phyloP scores from a whole-genome alignment of 2,888 invertebrate genomes.

The Diarsia rubi region DNA sequence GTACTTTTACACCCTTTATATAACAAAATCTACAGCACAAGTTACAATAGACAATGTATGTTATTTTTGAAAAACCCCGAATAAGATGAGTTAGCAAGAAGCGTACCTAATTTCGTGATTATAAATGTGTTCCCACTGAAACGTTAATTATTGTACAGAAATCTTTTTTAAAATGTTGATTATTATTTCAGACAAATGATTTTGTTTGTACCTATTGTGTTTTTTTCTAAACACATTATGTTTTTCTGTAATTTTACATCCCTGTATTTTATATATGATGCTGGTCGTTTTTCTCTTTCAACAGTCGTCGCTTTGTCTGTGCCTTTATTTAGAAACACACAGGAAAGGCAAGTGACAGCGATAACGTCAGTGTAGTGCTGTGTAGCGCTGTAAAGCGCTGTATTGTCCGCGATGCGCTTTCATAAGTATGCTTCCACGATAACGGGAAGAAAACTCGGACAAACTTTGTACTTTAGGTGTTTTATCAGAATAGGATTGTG shows the following conservation, averaged over 20 bases:
- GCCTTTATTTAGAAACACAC: constrained; percentile 69
- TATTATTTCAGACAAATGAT: not conserved
- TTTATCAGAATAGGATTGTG: constrained; percentile 7
- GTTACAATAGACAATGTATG: not conserved
- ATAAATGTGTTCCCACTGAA: not conserved
- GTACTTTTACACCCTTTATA: too few relatives aligned
- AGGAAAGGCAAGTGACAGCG: constrained; percentile 71
- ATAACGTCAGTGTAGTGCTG: constrained; percentile 72
- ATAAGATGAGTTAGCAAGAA: not conserved
- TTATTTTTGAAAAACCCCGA: not conserved
- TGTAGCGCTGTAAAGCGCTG: constrained; percentile 49
- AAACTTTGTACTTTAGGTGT: constrained; percentile 23
- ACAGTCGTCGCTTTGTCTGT: constrained; percentile 54
- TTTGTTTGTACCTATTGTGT: not conserved
- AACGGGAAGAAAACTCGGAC: constrained; percentile 41
- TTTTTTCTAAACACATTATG: not conserved
- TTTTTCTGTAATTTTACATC: not conserved
- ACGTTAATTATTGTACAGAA: not conserved
- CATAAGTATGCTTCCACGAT: constrained; percentile 61
- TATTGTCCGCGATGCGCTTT: constrained; percentile 70
- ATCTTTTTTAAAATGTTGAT: not conserved
- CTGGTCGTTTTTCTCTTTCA: constrained; percentile 19
- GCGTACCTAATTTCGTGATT: not conserved
- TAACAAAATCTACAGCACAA: not conserved
- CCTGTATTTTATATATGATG: constrained; percentile 4